Evolutionary conservation across 2,113 vertebrate species (phyloP), one percentile per base, ranked within the genome.

Genomic region (Catharus bicknelli): DNA sequence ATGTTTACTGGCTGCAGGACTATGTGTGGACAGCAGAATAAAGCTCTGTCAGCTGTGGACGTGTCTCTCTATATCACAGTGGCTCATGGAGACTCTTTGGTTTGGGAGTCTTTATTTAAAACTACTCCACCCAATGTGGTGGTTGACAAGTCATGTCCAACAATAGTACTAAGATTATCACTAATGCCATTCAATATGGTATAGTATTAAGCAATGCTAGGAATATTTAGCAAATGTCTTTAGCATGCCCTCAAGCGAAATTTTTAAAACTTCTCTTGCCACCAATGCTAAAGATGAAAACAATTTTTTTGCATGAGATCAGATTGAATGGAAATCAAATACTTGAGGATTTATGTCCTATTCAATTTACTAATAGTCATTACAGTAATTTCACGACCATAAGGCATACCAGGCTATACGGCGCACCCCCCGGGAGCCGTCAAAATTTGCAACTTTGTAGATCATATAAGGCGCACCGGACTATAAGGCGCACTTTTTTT

Each of bases 311-410:
- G 66, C 8, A 55, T 36, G 23, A 63, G 16, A 63, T 55, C 18
- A n/a, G n/a, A n/a, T n/a, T n/a, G n/a, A 84, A 64, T 40, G 38
- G 50, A 75, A 58, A 82, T 90, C 22, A 86, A 87, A 50, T 61
- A 57, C 17, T 50, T 54, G 36, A 45, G 66, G 75, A 82, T 79
- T 50, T 87, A 79, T 90, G 26, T 29, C 21, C 36, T 68, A 30
- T 79, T 76, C 70, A 77, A 55, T 83, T 85, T 83, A 87, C 69
- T 79, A 90, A 62, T 72, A 72, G 32, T n/a, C 26, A 68, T 93
- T 87, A 36, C 34, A 36, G 34, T 36, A 36, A 36, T 36, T 36
- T 36, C 34, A 36, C 34, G 34, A 36, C 8, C 34, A 36, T 36
- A 36, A 36, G 34, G 34, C 34, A 36, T 36, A 36, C 34, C 34